A percentile compares a stretch with the other conserved stretches of the same genome.
phyloP scores from a whole-genome alignment of 2,113 vertebrate species.

The Campylorhamphus procurvoides region DNA sequence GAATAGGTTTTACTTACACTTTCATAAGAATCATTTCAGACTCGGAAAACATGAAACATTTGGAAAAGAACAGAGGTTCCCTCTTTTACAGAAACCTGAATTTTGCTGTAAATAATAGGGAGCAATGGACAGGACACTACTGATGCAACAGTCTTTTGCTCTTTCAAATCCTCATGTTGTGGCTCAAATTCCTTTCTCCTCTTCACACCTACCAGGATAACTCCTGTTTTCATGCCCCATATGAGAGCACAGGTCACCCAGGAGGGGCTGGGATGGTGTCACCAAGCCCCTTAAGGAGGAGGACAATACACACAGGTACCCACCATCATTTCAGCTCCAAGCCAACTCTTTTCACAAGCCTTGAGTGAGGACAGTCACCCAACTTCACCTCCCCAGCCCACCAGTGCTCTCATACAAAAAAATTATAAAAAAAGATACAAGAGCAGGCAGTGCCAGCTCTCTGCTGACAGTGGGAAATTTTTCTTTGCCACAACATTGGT shows the following conservation, averaged over 20 bases:
- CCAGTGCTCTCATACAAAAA: not conserved
- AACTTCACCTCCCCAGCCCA: not conserved
- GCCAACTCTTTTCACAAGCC: not conserved
- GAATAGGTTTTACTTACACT: not conserved
- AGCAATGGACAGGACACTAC: not conserved
- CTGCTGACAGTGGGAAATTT: conserved; percentile 59
- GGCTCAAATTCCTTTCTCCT: not conserved
- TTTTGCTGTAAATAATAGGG: not conserved
- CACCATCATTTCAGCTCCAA: not conserved
- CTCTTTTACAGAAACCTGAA: not conserved
- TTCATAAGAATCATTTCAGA: not conserved
- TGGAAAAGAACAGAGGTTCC: not conserved
- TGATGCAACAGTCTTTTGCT: not conserved
- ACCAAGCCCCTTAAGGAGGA: not conserved
- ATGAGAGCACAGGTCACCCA: rapidly evolving
- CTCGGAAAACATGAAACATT: not conserved
- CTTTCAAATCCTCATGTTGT: not conserved
- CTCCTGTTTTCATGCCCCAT: rapidly evolving
- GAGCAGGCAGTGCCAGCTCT: conserved; percentile 43
- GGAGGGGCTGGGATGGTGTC: not conserved
- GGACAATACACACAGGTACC: not conserved
- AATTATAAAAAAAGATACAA: not conserved
- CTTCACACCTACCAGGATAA: not conserved
- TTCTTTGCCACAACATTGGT: conserved; percentile 52
- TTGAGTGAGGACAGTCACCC: not conserved